phyloP scores from a whole-genome alignment of 2,888 invertebrate genomes.

The Drosophila eohydei region DNA sequence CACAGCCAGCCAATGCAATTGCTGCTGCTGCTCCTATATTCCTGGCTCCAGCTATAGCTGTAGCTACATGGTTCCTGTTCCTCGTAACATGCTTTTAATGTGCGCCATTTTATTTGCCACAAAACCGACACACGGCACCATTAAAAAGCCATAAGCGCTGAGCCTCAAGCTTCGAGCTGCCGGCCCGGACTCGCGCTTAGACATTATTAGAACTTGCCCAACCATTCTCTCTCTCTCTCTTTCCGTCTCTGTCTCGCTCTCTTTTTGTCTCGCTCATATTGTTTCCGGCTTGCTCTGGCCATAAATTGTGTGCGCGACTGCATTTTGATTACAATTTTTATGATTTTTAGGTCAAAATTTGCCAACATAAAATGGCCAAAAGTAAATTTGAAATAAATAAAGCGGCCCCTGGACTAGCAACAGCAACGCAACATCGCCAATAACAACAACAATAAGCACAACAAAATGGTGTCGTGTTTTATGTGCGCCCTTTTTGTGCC shows the following conservation, averaged over 20 bases:
- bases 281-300: conserved; percentile 42
- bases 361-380: conserved; percentile 79
- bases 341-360: conserved; percentile 82
- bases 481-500: conserved; percentile 65
- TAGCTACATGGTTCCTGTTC: conserved; percentile 18
- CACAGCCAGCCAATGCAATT: conserved; percentile 63
- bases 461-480: conserved; percentile 66
- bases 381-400: conserved; percentile 79
- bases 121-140: conserved; percentile 79
- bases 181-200: conserved; percentile 68
- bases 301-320: conserved; percentile 70
- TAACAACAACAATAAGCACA: conserved; percentile 40
- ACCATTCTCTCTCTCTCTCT: not conserved
- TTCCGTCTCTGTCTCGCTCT: not conserved
- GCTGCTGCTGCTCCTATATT: conserved; percentile 21
- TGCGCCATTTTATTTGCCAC: conserved; percentile 79
- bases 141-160: conserved; percentile 81
- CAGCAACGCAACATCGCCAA: conserved; percentile 34
- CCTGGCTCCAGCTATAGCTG: not conserved
- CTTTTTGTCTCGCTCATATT: conserved; percentile 19
- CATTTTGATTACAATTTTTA: conserved; percentile 79
- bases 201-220: conserved; percentile 66
- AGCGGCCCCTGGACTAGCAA: conserved; percentile 38
- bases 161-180: conserved; percentile 63
- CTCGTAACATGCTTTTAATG: conserved; percentile 75